Evolutionary conservation across 1,140 invertebrate species (phyloP).

Genomic region (Microplitis mediator): DNA sequence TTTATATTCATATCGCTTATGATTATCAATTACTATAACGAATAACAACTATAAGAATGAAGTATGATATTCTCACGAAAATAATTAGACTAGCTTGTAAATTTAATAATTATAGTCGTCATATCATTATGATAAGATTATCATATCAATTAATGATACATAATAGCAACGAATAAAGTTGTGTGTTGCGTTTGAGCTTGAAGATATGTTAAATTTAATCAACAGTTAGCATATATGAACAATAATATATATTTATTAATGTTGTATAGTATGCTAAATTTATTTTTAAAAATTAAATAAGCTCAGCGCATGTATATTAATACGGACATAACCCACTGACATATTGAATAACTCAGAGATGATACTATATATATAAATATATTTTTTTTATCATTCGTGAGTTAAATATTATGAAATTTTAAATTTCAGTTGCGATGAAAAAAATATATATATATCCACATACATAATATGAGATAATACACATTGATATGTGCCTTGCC

Average conservation of each 20-base stretch:
- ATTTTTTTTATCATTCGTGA: neutral
- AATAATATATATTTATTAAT: slow-evolving; percentile 3
- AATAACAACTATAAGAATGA: neutral
- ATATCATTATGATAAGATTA: neutral
- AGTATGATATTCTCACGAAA: neutral
- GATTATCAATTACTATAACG: neutral
- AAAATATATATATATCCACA: neutral
- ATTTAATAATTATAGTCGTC: neutral
- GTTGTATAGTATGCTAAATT: neutral
- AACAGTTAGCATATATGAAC: neutral
- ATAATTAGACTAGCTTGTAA: neutral
- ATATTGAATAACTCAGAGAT: slow-evolving; percentile 15
- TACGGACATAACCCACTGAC: slow-evolving; percentile 28
- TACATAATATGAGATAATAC: slow-evolving; percentile 3
- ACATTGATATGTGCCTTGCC: slow-evolving; percentile 30
- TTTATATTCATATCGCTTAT: neutral
- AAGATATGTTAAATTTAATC: neutral
- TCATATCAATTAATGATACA: neutral
- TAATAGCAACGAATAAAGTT: slow-evolving; percentile 22
- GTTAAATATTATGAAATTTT: slow-evolving; percentile 4
- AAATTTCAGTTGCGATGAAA: neutral
- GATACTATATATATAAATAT: slow-evolving; percentile 3
- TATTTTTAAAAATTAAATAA: neutral
- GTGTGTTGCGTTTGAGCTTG: slow-evolving; percentile 25
- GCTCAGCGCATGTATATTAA: slow-evolving; percentile 7